Conservation (phyloP, 1,140 invertebrate species). For the Apolygus lucorum region DNA sequence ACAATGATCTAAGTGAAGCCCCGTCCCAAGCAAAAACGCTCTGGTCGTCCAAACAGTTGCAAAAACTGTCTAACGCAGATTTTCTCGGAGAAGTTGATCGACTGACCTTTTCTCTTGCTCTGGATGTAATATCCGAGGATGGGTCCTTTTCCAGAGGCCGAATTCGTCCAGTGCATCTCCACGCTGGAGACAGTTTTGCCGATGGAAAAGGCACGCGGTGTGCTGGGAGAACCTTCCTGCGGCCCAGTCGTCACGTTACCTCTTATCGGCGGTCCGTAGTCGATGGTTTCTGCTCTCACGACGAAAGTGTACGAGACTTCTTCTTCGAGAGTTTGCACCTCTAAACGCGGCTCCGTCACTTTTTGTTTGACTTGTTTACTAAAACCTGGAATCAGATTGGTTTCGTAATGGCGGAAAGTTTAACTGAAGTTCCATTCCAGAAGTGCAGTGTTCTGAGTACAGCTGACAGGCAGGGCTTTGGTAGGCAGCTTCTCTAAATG, state of each 20-base stretch:
- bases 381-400: constrained; percentile 59
- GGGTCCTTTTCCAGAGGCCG: constrained; percentile 69
- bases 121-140: constrained; percentile 91
- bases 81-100: background rate
- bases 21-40: no score
- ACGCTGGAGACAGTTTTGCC: constrained; percentile 74
- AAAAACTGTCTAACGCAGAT: no score
- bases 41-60: no score
- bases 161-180: constrained; percentile 80
- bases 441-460: no score
- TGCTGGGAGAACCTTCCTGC: constrained; percentile 79
- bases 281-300: constrained; percentile 80
- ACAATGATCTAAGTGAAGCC: no score
- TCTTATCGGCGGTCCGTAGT: constrained; percentile 64
- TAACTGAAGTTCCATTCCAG: constrained; percentile 23
- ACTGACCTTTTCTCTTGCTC: constrained; percentile 71
- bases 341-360: constrained; percentile 66
- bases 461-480: background rate
- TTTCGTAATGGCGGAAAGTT: no score
- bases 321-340: constrained; percentile 80
- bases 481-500: no score
- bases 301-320: constrained; percentile 85
- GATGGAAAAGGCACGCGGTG: constrained; percentile 61
- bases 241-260: constrained; percentile 88
- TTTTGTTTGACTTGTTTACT: constrained; percentile 93